These are phyloP conservation scores for Cyanoramphus novaezelandiae DNA, from an alignment of 2,113 vertebrate species.

Conservation along the genomic window DNA sequence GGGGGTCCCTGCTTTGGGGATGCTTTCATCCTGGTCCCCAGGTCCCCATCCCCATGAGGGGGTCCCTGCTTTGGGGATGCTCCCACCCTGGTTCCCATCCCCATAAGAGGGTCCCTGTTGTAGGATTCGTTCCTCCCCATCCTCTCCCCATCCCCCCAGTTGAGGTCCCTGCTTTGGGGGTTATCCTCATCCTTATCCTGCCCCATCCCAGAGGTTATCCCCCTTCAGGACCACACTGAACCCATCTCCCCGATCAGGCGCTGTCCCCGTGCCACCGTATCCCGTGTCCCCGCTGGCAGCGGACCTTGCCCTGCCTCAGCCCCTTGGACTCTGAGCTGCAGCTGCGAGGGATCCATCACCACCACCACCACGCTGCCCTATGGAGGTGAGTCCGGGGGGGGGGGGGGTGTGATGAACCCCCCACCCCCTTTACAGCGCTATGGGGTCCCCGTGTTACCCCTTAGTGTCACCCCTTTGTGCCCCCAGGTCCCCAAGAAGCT, in stretches of 20 bases:
- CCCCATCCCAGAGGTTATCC: background rate
- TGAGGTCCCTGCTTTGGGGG: background rate
- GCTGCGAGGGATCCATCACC: background rate
- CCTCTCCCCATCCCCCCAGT: too few species aligned
- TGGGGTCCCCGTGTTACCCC: background rate
- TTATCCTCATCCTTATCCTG: background rate
- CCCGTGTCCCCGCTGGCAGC: fast-evolving
- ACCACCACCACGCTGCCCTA: background rate
- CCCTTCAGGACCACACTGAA: background rate
- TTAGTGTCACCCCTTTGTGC: background rate
- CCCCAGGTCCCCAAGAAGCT: slow-evolving; percentile 82
- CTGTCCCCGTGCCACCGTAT: background rate
- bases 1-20: background rate
- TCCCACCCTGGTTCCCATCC: background rate
- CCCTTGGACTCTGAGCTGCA: background rate
- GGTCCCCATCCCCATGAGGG: too few species aligned
- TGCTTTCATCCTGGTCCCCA: background rate
- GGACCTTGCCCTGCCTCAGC: background rate
- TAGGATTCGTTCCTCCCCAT: background rate
- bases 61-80: background rate
- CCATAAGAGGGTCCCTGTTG: background rate
- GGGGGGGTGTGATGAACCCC: fast-evolving
- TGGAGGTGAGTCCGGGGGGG: background rate
- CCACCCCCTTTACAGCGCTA: background rate
- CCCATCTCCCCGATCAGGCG: background rate